phyloP scores from a whole-genome alignment of 2,797 vertebrate species.

The Podarcis lilfordi region DNA sequence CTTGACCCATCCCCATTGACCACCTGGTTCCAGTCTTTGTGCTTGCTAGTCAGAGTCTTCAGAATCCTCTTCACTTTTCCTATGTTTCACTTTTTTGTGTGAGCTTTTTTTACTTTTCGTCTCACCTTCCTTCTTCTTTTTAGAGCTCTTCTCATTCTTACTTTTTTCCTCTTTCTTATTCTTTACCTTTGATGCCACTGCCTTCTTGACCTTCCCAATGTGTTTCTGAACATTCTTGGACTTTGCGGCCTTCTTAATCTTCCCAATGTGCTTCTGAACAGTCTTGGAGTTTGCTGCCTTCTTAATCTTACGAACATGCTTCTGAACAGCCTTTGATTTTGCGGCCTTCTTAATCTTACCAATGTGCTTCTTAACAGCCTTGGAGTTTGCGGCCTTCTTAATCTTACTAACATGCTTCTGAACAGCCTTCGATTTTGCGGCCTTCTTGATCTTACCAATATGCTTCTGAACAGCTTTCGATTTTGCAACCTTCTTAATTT shows the following conservation, averaged over 20 bases:
- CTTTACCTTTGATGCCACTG: no score
- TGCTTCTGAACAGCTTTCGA: not conserved
- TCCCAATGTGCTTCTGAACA: not conserved
- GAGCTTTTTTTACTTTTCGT: not conserved
- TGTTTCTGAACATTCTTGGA: not conserved
- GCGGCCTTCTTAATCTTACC: not conserved
- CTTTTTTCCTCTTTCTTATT: not conserved
- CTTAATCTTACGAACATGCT: not conserved
- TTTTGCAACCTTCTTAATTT: not conserved
- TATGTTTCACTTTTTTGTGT: not conserved
- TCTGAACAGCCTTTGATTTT: not conserved
- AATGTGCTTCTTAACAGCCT: not conserved
- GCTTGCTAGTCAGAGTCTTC: not conserved
- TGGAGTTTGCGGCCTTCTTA: not conserved
- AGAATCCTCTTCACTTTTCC: not conserved
- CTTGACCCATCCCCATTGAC: not conserved
- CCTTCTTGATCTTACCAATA: not conserved
- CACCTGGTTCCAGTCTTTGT: no score
- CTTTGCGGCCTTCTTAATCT: not conserved
- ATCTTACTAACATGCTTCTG: not conserved
- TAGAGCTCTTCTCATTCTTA: not conserved
- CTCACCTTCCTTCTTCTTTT: not conserved
- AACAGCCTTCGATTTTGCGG: not conserved
- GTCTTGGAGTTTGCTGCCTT: not conserved
- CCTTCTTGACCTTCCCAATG: not conserved